phyloP scores from a whole-genome alignment of 2,797 vertebrate genomes.

The Tenualosa ilisha region DNA sequence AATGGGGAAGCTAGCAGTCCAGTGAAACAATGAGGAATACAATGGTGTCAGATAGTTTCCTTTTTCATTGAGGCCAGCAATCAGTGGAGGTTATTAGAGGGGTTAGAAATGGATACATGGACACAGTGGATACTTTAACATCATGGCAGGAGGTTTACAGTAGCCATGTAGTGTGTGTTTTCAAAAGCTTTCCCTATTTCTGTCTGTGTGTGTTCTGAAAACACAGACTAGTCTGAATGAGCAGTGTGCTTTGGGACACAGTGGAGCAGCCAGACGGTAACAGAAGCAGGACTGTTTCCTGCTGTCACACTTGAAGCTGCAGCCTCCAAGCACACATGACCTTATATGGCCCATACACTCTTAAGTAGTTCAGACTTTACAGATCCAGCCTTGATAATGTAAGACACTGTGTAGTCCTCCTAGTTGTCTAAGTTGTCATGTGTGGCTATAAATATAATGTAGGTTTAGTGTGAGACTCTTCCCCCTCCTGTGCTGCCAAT shows the following conservation, averaged over 20 bases:
- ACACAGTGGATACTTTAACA: not conserved
- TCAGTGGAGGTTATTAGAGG: not conserved
- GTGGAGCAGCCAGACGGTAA: not conserved
- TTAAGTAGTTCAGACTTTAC: not conserved
- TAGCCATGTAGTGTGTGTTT: not conserved
- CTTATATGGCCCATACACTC: not conserved
- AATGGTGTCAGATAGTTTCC: not conserved
- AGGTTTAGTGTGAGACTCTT: not conserved
- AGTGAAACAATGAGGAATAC: not conserved
- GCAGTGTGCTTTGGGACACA: not conserved
- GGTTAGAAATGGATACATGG: not conserved
- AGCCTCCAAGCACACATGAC: not conserved
- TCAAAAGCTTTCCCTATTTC: not conserved
- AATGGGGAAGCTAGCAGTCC: not conserved
- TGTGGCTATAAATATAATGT: not conserved
- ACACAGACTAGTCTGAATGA: not conserved
- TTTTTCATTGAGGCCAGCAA: not conserved
- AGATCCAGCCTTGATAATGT: not conserved
- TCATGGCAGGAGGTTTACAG: not conserved
- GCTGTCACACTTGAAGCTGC: not conserved
- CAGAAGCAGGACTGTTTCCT: not conserved
- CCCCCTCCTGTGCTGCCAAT: not conserved
- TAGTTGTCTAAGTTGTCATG: not conserved
- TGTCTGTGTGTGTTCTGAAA: not conserved
- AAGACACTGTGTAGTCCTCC: not conserved